Conservation (phyloP, 2,113 vertebrate species). For the Macrotis lagotis region DNA sequence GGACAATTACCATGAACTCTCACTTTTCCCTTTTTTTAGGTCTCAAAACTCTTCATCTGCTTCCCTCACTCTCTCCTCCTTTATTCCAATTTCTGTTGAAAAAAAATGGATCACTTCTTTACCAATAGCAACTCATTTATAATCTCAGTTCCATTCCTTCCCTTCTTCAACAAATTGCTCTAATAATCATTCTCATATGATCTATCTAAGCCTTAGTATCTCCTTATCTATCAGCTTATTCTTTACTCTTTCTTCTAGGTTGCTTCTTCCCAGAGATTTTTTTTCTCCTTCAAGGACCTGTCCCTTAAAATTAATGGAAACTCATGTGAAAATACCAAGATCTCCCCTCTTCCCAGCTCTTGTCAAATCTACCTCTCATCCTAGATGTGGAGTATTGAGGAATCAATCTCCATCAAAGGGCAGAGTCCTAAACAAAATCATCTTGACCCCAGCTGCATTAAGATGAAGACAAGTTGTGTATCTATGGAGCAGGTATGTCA, state of each 20-base stretch:
- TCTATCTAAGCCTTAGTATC: neutral
- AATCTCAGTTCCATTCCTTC: neutral
- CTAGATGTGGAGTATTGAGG: neutral
- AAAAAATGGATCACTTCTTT: neutral
- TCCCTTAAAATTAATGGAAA: neutral
- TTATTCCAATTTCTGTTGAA: neutral
- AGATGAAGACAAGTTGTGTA: neutral
- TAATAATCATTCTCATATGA: neutral
- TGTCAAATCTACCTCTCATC: neutral
- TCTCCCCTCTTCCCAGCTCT: neutral
- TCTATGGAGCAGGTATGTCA: neutral
- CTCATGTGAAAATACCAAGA: neutral
- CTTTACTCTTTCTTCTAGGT: neutral
- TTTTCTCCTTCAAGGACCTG: too few species aligned
- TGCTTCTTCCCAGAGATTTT: neutral
- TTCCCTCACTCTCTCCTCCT: neutral
- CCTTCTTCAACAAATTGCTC: neutral
- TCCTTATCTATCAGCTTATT: neutral
- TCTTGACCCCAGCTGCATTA: neutral
- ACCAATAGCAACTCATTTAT: neutral
- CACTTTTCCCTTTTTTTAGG: neutral
- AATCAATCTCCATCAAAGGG: neutral
- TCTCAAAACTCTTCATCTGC: neutral
- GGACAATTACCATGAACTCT: neutral
- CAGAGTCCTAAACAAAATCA: neutral